Evolutionary conservation across 2,888 invertebrate genomes (phyloP).

Genomic region (Dendrolimus pini): DNA sequence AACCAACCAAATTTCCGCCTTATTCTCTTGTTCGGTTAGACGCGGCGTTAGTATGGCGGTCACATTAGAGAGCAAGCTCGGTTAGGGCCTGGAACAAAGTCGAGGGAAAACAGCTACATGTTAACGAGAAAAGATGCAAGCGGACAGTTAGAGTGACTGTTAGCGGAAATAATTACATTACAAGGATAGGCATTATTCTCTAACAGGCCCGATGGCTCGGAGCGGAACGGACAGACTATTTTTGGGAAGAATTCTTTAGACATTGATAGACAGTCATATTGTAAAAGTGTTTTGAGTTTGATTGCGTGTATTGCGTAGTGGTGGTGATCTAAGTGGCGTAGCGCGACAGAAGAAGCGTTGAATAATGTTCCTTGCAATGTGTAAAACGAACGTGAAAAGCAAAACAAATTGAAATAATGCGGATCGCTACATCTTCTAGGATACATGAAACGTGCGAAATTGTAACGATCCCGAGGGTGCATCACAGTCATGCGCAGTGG

Average conservation of each 20-base stretch:
- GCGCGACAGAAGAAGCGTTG: slow-evolving; percentile 39
- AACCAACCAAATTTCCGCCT: slow-evolving; percentile 67
- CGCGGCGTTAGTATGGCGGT: slow-evolving; percentile 75
- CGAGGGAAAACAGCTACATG: slow-evolving; percentile 71
- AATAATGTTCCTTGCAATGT: slow-evolving; percentile 71
- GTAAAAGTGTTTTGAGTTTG: slow-evolving; percentile 15
- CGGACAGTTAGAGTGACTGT: slow-evolving; percentile 29
- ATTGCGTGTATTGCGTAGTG: slow-evolving; percentile 7
- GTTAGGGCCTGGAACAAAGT: slow-evolving; percentile 78
- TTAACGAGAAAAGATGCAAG: slow-evolving; percentile 69
- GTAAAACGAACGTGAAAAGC: slow-evolving; percentile 51
- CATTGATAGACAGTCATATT: neutral
- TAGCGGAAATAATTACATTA: slow-evolving; percentile 41
- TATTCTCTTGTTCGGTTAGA: slow-evolving; percentile 68
- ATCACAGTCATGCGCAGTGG: slow-evolving; percentile 29
- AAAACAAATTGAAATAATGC: slow-evolving; percentile 30
- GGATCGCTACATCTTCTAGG: slow-evolving; percentile 25
- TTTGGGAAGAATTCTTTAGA: neutral
- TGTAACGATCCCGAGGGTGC: slow-evolving; percentile 29
- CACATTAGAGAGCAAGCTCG: slow-evolving; percentile 78
- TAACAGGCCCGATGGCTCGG: slow-evolving; percentile 4
- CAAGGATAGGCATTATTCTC: slow-evolving; percentile 59
- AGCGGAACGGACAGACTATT: neutral
- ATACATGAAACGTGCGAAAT: slow-evolving; percentile 17
- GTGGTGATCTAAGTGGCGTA: slow-evolving; percentile 22